Conservation (phyloP, 1,140 invertebrate genomes). For the Drosophila littoralis region DNA sequence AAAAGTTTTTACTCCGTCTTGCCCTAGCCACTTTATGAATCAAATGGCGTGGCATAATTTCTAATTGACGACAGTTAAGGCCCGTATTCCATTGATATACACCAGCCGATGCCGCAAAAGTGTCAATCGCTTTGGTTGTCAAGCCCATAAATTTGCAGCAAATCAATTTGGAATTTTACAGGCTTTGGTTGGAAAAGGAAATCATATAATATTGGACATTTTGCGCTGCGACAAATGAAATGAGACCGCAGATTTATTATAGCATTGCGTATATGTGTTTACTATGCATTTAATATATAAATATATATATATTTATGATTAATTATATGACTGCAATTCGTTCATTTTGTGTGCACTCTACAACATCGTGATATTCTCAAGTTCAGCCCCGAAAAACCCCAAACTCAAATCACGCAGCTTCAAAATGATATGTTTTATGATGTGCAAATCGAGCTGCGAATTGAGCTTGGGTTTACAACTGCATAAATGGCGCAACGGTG, state of each 20-base stretch:
- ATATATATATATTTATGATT: background rate
- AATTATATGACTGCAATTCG: background rate
- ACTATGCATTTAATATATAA: background rate
- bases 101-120: slow-evolving; percentile 27
- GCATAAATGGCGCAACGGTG: slow-evolving; percentile 47
- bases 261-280: background rate
- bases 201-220: slow-evolving; percentile 25
- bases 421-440: slow-evolving; percentile 60
- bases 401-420: slow-evolving; percentile 58
- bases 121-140: slow-evolving; percentile 9
- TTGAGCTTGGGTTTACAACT: slow-evolving; percentile 17
- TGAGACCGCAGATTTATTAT: slow-evolving; percentile 15
- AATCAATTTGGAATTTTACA: slow-evolving; percentile 64
- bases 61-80: slow-evolving; percentile 62
- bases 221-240: slow-evolving; percentile 7
- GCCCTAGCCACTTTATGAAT: slow-evolving; percentile 33
- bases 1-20: slow-evolving; percentile 43
- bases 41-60: slow-evolving; percentile 52
- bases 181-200: slow-evolving; percentile 3
- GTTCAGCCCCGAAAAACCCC: slow-evolving; percentile 27
- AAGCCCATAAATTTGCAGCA: slow-evolving; percentile 12
- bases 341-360: slow-evolving; percentile 11
- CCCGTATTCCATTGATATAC: slow-evolving; percentile 48
- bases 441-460: slow-evolving; percentile 46
- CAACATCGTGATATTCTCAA: slow-evolving; percentile 25